phyloP scores from a whole-genome alignment of 37 sponge, comb jelly and placozoan genomes.

The Amphimedon queenslandica region DNA sequence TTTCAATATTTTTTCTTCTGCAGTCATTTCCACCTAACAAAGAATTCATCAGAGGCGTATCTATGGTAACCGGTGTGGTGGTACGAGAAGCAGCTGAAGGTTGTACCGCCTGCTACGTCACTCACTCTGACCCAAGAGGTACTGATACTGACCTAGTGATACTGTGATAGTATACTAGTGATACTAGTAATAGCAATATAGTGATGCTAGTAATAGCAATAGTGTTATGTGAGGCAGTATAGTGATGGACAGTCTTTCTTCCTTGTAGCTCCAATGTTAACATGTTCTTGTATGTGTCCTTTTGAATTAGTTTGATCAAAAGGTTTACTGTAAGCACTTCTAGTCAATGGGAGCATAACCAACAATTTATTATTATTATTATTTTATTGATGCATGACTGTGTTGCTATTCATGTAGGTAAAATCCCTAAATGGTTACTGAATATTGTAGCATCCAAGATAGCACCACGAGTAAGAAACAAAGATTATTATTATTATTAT shows the following conservation, averaged over 20 bases:
- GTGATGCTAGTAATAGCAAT: too few relatives aligned
- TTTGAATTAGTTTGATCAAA: too few relatives aligned
- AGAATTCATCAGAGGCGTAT: conserved; percentile 56
- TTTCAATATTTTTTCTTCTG: neutral
- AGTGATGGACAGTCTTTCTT: too few relatives aligned
- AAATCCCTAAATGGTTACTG: neutral
- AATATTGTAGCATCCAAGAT: neutral
- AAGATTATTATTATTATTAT: too few relatives aligned
- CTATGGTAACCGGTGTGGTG: conserved; percentile 57
- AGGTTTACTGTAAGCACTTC: too few relatives aligned
- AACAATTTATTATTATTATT: neutral
- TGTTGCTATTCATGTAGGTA: neutral
- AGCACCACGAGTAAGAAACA: neutral
- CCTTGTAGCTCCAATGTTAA: too few relatives aligned
- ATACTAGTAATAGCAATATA: too few relatives aligned
- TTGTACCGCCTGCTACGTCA: conserved; percentile 28
- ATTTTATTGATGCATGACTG: neutral
- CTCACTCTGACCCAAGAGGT: conserved; percentile 64
- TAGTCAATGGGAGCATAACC: too few relatives aligned
- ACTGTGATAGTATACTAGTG: too few relatives aligned
- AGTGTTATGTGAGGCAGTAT: too few relatives aligned
- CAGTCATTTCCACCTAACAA: conserved; percentile 51
- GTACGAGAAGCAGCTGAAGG: conserved; percentile 19
- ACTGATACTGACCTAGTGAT: neutral
- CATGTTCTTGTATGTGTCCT: too few relatives aligned